Evolutionary conservation across 1,140 invertebrate species (phyloP).

Genomic region (Heliconius himera): DNA sequence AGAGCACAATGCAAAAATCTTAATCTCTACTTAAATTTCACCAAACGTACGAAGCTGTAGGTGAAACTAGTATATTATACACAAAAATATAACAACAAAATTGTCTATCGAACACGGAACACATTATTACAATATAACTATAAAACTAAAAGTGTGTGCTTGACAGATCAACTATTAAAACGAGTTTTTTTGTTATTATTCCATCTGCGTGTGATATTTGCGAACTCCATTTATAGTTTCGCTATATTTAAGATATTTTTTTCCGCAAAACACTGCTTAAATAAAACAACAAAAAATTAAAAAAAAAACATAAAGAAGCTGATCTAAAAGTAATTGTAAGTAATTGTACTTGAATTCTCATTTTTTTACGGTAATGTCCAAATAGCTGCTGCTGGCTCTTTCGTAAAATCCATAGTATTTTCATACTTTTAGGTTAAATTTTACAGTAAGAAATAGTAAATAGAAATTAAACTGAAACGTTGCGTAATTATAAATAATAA

Average conservation of each 20-base stretch:
- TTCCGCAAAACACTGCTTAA: conserved; percentile 7
- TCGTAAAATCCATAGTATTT: neutral
- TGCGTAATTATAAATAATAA: conserved; percentile 11
- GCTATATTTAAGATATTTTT: conserved; percentile 5
- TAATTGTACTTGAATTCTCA: neutral
- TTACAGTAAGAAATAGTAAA: neutral
- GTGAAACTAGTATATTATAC: neutral
- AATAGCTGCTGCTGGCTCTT: neutral
- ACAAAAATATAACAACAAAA: neutral
- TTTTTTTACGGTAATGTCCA: neutral
- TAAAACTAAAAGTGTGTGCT: conserved; percentile 27
- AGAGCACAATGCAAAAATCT: too few species aligned
- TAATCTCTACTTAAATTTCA: too few species aligned
- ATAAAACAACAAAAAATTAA: neutral
- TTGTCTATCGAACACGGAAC: conserved; percentile 27
- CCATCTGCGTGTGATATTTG: conserved; percentile 26
- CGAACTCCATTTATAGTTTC: conserved; percentile 22
- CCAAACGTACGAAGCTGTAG: too few species aligned
- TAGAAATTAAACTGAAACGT: neutral
- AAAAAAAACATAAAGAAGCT: neutral
- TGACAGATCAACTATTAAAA: conserved; percentile 32
- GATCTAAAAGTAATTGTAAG: neutral
- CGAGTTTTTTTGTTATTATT: conserved; percentile 32
- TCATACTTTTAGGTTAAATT: neutral
- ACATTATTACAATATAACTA: conserved; percentile 25